These are phyloP conservation scores for Sminthurides aquaticus DNA, from an alignment of 2,888 invertebrate genomes.

Conservation along the genomic window DNA sequence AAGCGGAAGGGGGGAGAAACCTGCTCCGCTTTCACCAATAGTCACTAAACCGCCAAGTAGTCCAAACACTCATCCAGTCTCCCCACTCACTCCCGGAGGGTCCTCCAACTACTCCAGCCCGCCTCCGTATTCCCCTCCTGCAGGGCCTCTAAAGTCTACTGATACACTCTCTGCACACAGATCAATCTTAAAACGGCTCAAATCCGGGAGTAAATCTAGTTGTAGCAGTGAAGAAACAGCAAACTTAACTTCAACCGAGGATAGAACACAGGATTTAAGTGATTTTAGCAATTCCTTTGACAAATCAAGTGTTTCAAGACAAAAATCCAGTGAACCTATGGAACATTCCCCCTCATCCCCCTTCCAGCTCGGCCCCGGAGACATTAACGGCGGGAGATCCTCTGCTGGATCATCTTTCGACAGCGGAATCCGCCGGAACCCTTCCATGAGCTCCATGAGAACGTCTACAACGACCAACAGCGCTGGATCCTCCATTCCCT, in stretches of 20 bases:
- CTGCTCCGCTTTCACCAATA: neutral
- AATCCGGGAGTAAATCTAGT: constrained; percentile 19
- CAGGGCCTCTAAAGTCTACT: neutral
- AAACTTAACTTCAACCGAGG: neutral
- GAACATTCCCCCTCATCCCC: constrained; percentile 2
- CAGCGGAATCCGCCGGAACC: constrained; percentile 1
- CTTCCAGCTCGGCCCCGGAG: neutral
- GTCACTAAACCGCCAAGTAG: neutral
- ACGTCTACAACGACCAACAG: constrained; percentile 12
- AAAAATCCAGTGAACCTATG: neutral
- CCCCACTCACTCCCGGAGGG: constrained; percentile 1
- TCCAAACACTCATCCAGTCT: constrained; percentile 2
- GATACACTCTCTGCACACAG: neutral
- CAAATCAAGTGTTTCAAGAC: neutral
- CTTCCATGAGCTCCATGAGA: constrained; percentile 9
- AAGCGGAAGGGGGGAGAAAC: neutral
- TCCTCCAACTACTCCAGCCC: constrained; percentile 1
- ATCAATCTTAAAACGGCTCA: constrained; percentile 19
- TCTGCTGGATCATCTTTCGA: constrained; percentile 6
- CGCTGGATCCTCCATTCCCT: constrained; percentile 3
- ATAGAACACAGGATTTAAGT: neutral
- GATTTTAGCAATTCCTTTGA: constrained; percentile 4
- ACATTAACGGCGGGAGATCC: constrained; percentile 3
- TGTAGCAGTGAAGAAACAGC: constrained; percentile 8
- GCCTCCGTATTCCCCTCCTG: neutral